Conservation (phyloP, 2,888 invertebrate species). For the Ennomos erosarius region DNA sequence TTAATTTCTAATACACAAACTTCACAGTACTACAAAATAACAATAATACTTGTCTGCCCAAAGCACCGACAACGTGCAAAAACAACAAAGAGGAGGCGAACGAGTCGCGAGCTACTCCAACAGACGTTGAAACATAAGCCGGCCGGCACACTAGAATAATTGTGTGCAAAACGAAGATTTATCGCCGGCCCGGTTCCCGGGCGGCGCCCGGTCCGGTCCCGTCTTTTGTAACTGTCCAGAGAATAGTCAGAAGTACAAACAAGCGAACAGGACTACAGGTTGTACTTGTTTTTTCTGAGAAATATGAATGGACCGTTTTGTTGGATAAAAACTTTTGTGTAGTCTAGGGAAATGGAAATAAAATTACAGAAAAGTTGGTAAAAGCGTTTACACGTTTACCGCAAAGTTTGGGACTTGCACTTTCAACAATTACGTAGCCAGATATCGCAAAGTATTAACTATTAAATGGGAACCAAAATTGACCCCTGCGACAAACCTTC, state of each 20-base stretch:
- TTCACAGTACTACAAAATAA: background rate
- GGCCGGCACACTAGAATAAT: slow-evolving; percentile 61
- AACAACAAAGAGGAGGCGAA: slow-evolving; percentile 54
- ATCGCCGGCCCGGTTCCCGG: slow-evolving; percentile 47
- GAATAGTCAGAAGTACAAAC: slow-evolving; percentile 23
- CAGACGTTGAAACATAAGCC: slow-evolving; percentile 67
- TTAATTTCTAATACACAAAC: too few species aligned
- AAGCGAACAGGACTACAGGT: slow-evolving; percentile 15
- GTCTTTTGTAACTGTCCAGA: slow-evolving; percentile 41
- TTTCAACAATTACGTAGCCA: background rate
- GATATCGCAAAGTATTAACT: slow-evolving; percentile 30
- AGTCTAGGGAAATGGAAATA: too few species aligned
- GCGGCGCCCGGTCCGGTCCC: slow-evolving; percentile 41
- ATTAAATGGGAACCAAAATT: slow-evolving; percentile 40
- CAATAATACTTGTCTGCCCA: background rate
- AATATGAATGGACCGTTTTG: slow-evolving; percentile 18
- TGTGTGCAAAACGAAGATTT: slow-evolving; percentile 68
- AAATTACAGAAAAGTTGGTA: too few species aligned
- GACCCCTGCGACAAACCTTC: slow-evolving; percentile 39
- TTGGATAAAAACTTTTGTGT: background rate
- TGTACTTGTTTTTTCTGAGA: slow-evolving; percentile 22
- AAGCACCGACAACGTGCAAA: slow-evolving; percentile 29
- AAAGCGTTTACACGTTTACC: too few species aligned
- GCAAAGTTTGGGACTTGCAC: too few species aligned
- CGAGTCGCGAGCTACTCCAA: slow-evolving; percentile 41